phyloP scores from a whole-genome alignment of 1,140 invertebrate genomes.

The Zelostemma sp. region DNA sequence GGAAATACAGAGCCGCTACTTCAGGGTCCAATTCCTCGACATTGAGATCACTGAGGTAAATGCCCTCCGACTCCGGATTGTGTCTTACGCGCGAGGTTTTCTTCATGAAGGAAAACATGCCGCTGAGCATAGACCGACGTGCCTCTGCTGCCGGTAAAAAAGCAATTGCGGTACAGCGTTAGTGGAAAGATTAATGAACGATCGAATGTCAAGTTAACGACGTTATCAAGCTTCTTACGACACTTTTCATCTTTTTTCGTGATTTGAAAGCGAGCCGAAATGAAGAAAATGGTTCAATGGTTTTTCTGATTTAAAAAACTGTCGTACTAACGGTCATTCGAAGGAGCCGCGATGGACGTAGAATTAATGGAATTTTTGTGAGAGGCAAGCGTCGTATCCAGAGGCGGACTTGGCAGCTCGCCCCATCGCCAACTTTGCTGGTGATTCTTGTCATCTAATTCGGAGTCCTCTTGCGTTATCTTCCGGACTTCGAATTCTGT shows the following conservation, averaged over 20 bases:
- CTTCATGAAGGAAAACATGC: slow-evolving; percentile 95
- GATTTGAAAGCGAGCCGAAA: slow-evolving; percentile 1
- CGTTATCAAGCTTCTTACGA: neutral
- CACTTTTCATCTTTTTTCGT: neutral
- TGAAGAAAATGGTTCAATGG: too few species aligned
- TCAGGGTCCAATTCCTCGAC: slow-evolving; percentile 91
- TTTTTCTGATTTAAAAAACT: too few species aligned
- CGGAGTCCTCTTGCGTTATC: slow-evolving; percentile 71
- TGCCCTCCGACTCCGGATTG: slow-evolving; percentile 81
- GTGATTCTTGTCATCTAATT: slow-evolving; percentile 68
- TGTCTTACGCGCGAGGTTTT: slow-evolving; percentile 78
- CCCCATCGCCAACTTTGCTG: slow-evolving; percentile 96
- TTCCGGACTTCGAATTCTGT: slow-evolving; percentile 90
- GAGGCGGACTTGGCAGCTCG: slow-evolving; percentile 81
- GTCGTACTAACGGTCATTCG: slow-evolving; percentile 56
- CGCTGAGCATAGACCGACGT: slow-evolving; percentile 85
- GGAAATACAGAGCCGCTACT: slow-evolving; percentile 90
- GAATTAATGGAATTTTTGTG: slow-evolving; percentile 57
- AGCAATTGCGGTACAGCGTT: slow-evolving; percentile 53
- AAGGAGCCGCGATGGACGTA: slow-evolving; percentile 35
- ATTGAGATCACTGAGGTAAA: slow-evolving; percentile 94
- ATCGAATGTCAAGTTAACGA: neutral
- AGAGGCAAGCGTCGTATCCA: slow-evolving; percentile 50
- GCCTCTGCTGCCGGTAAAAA: slow-evolving; percentile 68
- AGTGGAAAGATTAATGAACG: slow-evolving; percentile 37